Evolutionary conservation across 2,113 vertebrate genomes (phyloP).

Genomic region (Ailuropoda melanoleuca): DNA sequence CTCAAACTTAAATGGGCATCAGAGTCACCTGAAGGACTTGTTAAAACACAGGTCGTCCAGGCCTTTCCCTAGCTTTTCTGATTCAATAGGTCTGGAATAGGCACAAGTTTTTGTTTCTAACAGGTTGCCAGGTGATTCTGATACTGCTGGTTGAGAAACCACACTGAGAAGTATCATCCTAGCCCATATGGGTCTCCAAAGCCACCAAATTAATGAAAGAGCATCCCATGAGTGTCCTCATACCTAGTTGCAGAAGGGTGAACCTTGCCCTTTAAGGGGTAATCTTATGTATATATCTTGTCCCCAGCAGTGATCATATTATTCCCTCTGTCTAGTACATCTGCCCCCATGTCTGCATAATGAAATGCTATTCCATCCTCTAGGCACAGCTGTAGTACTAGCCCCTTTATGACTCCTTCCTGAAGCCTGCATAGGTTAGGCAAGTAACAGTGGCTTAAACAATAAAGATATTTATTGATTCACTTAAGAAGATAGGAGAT

Average conservation of each 20-base stretch:
- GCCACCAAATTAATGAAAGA: not conserved
- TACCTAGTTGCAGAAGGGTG: not conserved
- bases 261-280: not conserved
- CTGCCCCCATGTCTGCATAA: not conserved
- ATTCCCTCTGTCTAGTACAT: not conserved
- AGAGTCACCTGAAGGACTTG: not conserved
- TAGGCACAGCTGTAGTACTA: fast-evolving
- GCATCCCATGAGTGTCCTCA: not conserved
- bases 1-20: not conserved
- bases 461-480: not conserved
- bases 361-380: not conserved
- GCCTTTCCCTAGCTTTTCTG: not conserved
- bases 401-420: not conserved
- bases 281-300: not conserved
- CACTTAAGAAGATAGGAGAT: not conserved
- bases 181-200: not conserved
- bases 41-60: not conserved
- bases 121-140: not conserved
- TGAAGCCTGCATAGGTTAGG: not conserved
- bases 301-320: not conserved
- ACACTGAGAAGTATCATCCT: not conserved
- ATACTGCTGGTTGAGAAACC: not conserved
- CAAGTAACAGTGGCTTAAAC: not conserved
- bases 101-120: not conserved
- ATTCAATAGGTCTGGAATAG: not conserved